Conservation (phyloP, 2,797 vertebrate genomes). For the Heliangelus exortis region DNA sequence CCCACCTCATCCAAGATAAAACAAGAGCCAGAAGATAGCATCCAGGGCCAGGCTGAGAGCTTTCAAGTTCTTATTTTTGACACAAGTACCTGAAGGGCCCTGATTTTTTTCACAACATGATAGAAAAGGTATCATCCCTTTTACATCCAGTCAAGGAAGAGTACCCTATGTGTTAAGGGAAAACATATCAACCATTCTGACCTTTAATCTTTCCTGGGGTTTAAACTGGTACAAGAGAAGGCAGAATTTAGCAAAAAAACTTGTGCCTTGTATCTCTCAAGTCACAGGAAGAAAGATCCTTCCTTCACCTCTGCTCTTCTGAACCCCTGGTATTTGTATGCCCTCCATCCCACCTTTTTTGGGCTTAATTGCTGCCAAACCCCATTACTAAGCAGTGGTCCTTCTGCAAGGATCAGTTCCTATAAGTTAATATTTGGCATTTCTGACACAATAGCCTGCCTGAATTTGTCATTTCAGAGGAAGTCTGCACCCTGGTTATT, state of each 20-base stretch:
- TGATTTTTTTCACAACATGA: not conserved
- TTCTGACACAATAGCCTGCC: not conserved
- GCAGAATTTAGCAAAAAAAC: not conserved
- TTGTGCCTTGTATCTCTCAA: not conserved
- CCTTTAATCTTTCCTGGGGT: not conserved
- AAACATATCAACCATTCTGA: not conserved
- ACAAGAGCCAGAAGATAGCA: not conserved
- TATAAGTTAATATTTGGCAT: not conserved
- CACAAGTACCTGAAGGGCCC: not conserved
- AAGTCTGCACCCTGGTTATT: slow-evolving; percentile 90
- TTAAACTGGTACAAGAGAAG: not conserved
- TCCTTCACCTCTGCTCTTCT: not conserved
- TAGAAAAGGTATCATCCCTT: not conserved
- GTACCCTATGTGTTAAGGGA: not conserved
- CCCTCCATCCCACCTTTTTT: not conserved
- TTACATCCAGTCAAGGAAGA: not conserved
- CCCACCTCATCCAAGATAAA: not conserved
- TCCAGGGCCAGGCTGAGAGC: not conserved
- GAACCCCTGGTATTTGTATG: not conserved
- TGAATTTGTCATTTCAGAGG: slow-evolving; percentile 80
- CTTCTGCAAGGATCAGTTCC: not conserved
- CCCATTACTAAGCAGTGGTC: not conserved
- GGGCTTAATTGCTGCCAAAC: not conserved
- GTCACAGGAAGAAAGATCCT: not conserved
- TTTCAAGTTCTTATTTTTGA: not conserved